These are phyloP conservation scores for Drosophila obscura DNA, from an alignment of 1,140 invertebrate genomes.

Conservation along the genomic window DNA sequence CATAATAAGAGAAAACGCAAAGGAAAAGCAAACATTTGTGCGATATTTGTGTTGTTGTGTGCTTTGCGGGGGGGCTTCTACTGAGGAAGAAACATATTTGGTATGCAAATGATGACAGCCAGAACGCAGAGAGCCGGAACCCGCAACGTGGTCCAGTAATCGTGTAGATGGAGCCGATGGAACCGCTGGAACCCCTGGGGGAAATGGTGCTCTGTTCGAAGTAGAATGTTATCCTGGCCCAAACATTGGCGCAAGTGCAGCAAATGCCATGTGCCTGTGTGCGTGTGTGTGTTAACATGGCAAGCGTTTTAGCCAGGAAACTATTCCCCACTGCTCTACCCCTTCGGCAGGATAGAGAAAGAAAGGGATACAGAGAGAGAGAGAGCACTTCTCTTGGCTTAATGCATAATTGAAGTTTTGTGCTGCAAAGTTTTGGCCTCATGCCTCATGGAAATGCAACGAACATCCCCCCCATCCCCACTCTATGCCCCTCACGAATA, in stretches of 20 bases:
- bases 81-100: no score
- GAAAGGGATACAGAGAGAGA: not conserved
- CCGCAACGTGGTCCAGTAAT: no score
- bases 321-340: constrained; percentile 1
- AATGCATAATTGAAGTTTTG: constrained; percentile 53
- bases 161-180: no score
- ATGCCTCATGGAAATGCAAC: not conserved
- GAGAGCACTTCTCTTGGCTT: constrained; percentile 7
- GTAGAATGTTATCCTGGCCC: constrained; percentile 9
- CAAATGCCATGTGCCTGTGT: constrained; percentile 1
- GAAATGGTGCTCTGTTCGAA: no score
- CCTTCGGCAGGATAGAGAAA: not conserved
- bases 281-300: constrained; percentile 6
- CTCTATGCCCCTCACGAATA: not conserved
- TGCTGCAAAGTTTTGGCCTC: constrained; percentile 23
- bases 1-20: constrained; percentile 26
- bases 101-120: no score
- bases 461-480: no score
- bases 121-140: no score
- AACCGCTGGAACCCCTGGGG: no score
- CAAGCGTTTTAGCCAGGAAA: constrained; percentile 4
- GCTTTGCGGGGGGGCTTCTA: no score
- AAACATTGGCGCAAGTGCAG: constrained; percentile 19
- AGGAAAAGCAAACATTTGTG: constrained; percentile 4
- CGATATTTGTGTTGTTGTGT: not conserved